Percentiles rank a stretch among this genome's conserved stretches.
phyloP scores from a whole-genome alignment of 2,797 vertebrate genomes.

The Alca torda region DNA sequence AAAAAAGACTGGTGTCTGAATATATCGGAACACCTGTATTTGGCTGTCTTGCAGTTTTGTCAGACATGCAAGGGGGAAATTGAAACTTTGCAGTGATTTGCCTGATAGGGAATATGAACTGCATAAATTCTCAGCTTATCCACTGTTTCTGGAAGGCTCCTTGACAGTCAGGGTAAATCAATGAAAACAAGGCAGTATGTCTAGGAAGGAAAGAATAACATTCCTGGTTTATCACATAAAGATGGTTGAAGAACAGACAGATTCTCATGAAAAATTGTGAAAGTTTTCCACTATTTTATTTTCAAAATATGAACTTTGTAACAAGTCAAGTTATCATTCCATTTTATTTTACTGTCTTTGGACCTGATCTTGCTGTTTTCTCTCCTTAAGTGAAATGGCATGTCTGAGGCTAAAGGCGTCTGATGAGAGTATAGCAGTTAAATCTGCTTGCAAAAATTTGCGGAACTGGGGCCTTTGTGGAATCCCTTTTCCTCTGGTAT shows the following conservation, averaged over 20 bases:
- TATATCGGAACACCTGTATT: conserved; percentile 74
- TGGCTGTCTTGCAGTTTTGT: conserved; percentile 66
- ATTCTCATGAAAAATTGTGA: neutral
- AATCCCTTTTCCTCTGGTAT: neutral
- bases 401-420: neutral
- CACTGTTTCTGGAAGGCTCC: conserved; percentile 1
- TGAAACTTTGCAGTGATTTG: conserved; percentile 66
- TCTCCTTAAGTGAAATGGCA: neutral
- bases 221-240: neutral
- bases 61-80: conserved; percentile 59
- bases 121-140: conserved; percentile 51
- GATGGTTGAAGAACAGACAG: neutral
- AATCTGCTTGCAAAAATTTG: neutral
- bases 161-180: neutral
- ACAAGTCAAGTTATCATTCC: neutral
- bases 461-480: neutral
- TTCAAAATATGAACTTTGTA: neutral
- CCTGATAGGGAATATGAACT: conserved; percentile 57
- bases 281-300: neutral
- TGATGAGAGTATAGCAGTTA: conserved; percentile 4
- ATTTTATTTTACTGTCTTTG: neutral
- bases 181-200: neutral
- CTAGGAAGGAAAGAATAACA: neutral
- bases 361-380: neutral
- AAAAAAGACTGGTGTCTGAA: conserved; percentile 50